These are phyloP conservation scores for Macrobrachium rosenbergii DNA, from an alignment of 1,140 invertebrate species.

Conservation along the genomic window DNA sequence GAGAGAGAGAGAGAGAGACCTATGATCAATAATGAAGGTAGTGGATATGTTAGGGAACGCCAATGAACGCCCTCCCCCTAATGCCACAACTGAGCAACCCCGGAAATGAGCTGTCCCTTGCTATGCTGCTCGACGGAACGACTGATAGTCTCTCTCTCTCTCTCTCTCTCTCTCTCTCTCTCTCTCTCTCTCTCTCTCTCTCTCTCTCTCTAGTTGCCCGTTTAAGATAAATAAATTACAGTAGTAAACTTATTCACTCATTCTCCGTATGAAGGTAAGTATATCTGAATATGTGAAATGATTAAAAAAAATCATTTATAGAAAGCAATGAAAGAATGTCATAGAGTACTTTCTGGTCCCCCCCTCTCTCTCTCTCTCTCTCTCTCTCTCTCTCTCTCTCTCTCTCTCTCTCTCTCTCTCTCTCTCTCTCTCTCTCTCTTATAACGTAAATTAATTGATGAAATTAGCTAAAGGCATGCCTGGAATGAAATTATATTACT, in stretches of 20 bases:
- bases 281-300: too few relatives aligned
- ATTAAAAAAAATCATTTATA: background rate
- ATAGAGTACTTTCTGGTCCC: background rate
- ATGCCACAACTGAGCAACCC: background rate
- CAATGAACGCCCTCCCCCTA: background rate
- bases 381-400: constrained; percentile 26
- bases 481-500: background rate
- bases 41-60: background rate
- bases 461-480: too few relatives aligned
- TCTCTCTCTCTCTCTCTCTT: background rate
- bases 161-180: background rate
- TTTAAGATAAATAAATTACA: too few relatives aligned
- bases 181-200: background rate
- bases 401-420: background rate
- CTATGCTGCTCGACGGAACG: too few relatives aligned
- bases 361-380: constrained; percentile 17
- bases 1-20: background rate
- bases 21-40: background rate
- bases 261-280: too few relatives aligned
- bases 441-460: background rate
- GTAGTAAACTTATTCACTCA: too few relatives aligned
- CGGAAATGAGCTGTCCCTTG: background rate
- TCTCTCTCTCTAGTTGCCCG: too few relatives aligned
- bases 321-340: background rate
- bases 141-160: background rate